These are phyloP conservation scores for Saccopteryx leptura DNA, from an alignment of 2,113 vertebrate genomes.

Conservation along the genomic window DNA sequence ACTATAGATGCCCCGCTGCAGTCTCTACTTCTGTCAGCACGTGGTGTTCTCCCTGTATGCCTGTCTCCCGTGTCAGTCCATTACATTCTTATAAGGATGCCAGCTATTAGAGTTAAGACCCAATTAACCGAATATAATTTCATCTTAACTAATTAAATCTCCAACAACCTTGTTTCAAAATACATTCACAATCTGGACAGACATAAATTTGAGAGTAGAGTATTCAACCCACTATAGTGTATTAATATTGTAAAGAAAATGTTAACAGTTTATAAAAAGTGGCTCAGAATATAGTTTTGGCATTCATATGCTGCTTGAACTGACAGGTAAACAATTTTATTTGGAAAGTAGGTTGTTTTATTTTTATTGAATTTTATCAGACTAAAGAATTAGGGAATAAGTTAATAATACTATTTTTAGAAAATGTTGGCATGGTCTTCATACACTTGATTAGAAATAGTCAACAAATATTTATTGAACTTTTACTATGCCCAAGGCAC, in stretches of 20 bases:
- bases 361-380: slow-evolving; percentile 34
- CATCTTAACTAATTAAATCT: not conserved
- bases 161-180: not conserved
- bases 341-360: not conserved
- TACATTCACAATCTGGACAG: not conserved
- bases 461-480: not conserved
- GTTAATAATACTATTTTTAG: not conserved
- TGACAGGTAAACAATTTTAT: not conserved
- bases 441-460: not conserved
- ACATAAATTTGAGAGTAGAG: not conserved
- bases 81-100: not conserved
- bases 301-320: not conserved
- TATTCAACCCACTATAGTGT: not conserved
- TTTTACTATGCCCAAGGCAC: not conserved
- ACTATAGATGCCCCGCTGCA: no score
- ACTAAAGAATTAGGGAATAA: not conserved
- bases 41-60: not conserved
- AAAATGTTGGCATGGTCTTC: not conserved
- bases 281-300: not conserved
- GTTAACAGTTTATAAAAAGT: not conserved
- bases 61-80: not conserved
- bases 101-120: not conserved
- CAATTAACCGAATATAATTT: not conserved
- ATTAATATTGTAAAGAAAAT: not conserved
- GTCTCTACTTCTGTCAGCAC: not conserved